Percentiles rank a stretch among this genome's conserved stretches.
These are phyloP conservation scores for Ormia ochracea DNA, from an alignment of 2,888 invertebrate species.

Conservation along the genomic window DNA sequence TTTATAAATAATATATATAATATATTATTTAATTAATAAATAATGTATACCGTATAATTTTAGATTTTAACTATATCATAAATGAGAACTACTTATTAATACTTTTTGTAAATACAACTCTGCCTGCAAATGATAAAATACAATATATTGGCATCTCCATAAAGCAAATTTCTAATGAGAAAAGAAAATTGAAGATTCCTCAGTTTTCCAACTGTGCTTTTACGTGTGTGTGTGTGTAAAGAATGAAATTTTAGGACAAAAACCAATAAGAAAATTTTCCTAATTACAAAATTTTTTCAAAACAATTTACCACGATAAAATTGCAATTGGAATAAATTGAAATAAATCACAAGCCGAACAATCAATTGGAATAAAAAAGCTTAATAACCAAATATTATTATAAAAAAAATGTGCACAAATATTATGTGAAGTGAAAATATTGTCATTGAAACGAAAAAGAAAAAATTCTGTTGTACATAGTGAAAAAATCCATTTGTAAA, in stretches of 20 bases:
- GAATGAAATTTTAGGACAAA: slow-evolving; percentile 57
- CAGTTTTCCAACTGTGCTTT: slow-evolving; percentile 61
- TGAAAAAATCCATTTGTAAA: slow-evolving; percentile 62
- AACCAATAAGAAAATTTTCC: slow-evolving; percentile 50
- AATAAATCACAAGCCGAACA: slow-evolving; percentile 43
- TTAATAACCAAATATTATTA: slow-evolving; percentile 26
- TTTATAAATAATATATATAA: too few relatives aligned
- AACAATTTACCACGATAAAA: slow-evolving; percentile 37
- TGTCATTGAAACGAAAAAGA: slow-evolving; percentile 61
- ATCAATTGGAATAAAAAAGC: slow-evolving; percentile 37
- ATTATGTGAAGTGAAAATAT: slow-evolving; percentile 59
- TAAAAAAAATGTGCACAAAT: slow-evolving; percentile 53
- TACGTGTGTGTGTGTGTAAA: slow-evolving; percentile 57
- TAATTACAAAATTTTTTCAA: slow-evolving; percentile 56
- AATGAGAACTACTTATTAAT: too few relatives aligned
- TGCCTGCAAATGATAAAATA: background rate
- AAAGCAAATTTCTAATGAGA: slow-evolving; percentile 40
- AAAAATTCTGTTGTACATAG: slow-evolving; percentile 58
- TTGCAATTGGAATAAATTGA: slow-evolving; percentile 38
- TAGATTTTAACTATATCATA: too few relatives aligned
- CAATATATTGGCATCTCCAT: background rate
- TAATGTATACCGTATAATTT: too few relatives aligned
- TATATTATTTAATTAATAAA: too few relatives aligned
- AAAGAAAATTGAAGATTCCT: slow-evolving; percentile 51
- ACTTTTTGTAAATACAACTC: background rate